These are phyloP conservation scores for Lepisosteus oculatus DNA, from an alignment of 2,113 vertebrate species.

Conservation along the genomic window DNA sequence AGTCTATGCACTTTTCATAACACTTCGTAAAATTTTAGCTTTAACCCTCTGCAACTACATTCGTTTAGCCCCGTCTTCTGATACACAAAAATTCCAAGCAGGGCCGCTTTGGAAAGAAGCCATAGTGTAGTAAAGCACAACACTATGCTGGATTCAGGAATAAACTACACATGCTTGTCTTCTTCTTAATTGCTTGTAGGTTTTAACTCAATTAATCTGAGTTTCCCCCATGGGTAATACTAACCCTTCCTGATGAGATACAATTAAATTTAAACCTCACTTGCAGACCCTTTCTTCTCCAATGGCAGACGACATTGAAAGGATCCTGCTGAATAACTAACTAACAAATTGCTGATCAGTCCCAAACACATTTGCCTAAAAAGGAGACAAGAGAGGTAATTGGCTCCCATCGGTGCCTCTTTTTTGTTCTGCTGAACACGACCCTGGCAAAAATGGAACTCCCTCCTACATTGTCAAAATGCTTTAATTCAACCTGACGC, in stretches of 20 bases:
- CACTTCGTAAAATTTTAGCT: conserved; percentile 56
- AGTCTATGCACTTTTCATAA: conserved; percentile 41
- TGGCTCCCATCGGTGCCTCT: neutral
- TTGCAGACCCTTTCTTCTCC: neutral
- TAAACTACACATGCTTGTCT: neutral
- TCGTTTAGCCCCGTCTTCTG: no score
- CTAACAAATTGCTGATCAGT: neutral
- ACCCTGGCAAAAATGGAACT: no score
- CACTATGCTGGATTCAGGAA: no score
- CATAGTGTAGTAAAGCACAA: no score
- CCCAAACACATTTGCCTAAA: neutral
- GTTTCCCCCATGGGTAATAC: conserved; percentile 7
- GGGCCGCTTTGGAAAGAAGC: no score
- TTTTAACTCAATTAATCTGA: conserved; percentile 30
- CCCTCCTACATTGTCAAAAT: no score
- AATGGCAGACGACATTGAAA: neutral
- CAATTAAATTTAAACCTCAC: conserved; percentile 22
- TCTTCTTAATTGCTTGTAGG: conserved; percentile 14
- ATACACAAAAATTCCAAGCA: no score
- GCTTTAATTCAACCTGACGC: no score
- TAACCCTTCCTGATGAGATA: conserved; percentile 25
- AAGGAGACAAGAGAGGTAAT: neutral
- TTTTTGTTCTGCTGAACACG: no score
- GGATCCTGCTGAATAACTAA: neutral
- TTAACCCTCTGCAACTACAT: neutral